Conservation (phyloP, 2,888 invertebrate species). For the Agonopterix heracliana region DNA sequence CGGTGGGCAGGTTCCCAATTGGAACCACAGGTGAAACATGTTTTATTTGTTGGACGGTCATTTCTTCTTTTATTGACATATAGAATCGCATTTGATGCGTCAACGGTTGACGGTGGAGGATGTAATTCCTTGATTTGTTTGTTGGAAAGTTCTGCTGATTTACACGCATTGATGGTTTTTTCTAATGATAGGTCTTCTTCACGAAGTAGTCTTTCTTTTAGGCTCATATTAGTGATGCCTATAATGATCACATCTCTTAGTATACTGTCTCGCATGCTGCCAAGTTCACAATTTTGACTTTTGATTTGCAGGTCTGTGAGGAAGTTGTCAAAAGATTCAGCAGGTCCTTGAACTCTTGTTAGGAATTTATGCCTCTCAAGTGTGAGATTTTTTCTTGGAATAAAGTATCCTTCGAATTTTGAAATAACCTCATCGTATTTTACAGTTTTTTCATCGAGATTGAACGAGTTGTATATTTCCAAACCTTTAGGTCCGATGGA, state of each 20-base stretch:
- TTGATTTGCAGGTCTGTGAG: slow-evolving; percentile 1
- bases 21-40: neutral
- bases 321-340: neutral
- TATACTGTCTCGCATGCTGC: neutral
- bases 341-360: neutral
- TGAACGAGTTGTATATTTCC: neutral
- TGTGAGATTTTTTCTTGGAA: slow-evolving; percentile 1
- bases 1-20: neutral
- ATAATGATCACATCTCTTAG: neutral
- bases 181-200: neutral
- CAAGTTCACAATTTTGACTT: slow-evolving; percentile 1
- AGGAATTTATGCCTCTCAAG: slow-evolving; percentile 1
- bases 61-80: neutral
- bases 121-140: neutral
- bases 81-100: neutral
- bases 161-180: neutral
- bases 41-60: neutral
- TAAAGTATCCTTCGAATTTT: neutral
- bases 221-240: neutral
- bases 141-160: neutral
- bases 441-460: neutral
- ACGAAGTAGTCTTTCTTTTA: neutral
- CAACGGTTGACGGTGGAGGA: neutral
- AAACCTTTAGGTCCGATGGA: neutral
- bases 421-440: neutral